Percentiles rank a stretch among this genome's conserved stretches.
phyloP scores from a whole-genome alignment of 2,797 vertebrate genomes.

The Fratercula arctica region DNA sequence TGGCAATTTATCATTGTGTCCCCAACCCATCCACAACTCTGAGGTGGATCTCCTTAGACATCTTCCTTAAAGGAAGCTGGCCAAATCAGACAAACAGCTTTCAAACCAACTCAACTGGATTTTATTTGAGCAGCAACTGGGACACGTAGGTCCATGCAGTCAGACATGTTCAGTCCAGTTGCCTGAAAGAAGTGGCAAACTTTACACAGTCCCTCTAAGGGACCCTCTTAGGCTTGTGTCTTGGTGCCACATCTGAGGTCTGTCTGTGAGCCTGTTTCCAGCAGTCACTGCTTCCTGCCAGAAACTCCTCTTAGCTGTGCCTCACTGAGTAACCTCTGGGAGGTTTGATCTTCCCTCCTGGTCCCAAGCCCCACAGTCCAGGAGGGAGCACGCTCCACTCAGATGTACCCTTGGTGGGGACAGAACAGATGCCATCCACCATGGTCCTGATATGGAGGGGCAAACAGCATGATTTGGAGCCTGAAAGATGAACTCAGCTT shows the following conservation, averaged over 20 bases:
- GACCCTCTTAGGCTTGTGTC: fast-evolving
- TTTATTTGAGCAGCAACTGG: not conserved
- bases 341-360: not conserved
- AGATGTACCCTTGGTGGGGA: not conserved
- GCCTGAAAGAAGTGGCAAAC: not conserved
- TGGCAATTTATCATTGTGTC: not conserved
- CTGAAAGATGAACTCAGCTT: not conserved
- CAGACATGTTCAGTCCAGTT: not conserved
- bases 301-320: not conserved
- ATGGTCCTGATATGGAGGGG: fast-evolving
- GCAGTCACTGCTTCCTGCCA: not conserved
- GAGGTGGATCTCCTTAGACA: not conserved
- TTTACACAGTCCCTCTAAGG: not conserved
- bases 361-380: not conserved
- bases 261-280: not conserved
- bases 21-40: no score
- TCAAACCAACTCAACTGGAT: fast-evolving
- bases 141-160: not conserved
- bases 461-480: not conserved
- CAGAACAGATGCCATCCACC: not conserved
- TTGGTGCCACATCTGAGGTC: not conserved
- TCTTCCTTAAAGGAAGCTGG: not conserved
- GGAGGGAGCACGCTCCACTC: fast-evolving
- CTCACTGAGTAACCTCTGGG: not conserved
- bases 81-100: not conserved